These are phyloP conservation scores for Drosophila equinoxialis DNA, from an alignment of 1,140 invertebrate genomes.

Conservation along the genomic window DNA sequence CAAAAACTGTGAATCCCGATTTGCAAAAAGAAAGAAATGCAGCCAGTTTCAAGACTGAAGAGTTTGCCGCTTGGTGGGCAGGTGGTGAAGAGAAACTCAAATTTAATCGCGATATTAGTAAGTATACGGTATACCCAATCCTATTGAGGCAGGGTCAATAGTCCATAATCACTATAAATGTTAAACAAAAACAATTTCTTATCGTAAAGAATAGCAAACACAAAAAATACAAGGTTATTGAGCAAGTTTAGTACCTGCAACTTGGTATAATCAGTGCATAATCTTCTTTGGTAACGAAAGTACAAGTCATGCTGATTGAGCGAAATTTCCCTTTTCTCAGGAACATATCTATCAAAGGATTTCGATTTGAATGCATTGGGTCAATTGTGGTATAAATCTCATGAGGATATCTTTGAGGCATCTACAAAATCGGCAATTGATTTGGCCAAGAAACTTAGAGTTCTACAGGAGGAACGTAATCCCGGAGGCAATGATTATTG, in stretches of 20 bases:
- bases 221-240: background rate
- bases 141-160: background rate
- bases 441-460: constrained; percentile 89
- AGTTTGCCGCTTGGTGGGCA: constrained; percentile 91
- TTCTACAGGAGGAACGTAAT: constrained; percentile 87
- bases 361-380: constrained; percentile 35
- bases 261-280: background rate
- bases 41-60: constrained; percentile 89
- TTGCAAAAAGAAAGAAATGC: constrained; percentile 88
- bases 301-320: constrained; percentile 42
- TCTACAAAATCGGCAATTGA: constrained; percentile 85
- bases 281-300: background rate
- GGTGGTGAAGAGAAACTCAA: constrained; percentile 89
- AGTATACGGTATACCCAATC: constrained; percentile 31
- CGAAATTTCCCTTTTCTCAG: constrained; percentile 23
- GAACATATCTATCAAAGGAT: constrained; percentile 47
- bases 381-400: constrained; percentile 54
- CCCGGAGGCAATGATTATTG: constrained; percentile 88
- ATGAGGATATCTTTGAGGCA: constrained; percentile 62
- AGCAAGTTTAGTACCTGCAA: background rate
- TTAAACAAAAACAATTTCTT: constrained; percentile 14
- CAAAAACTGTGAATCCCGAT: constrained; percentile 84
- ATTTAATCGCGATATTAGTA: constrained; percentile 82
- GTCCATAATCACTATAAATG: background rate
- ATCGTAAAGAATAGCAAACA: constrained; percentile 17